Conservation (phyloP, 2,113 vertebrate genomes). For the Rhinopomastus cyanomelas region DNA sequence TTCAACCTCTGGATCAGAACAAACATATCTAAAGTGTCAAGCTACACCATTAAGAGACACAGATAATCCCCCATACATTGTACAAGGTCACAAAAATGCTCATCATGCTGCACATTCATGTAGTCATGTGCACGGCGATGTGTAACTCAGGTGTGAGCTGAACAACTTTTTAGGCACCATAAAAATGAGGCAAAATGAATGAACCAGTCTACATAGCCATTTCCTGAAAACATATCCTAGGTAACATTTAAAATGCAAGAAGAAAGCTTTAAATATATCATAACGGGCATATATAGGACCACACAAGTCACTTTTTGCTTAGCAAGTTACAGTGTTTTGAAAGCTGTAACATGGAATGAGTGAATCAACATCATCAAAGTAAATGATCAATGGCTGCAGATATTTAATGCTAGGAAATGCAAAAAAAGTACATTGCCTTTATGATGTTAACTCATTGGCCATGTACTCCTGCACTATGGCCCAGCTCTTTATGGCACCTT, state of each 20-base stretch:
- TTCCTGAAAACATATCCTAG: background rate
- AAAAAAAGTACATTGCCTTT: background rate
- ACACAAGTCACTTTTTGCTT: background rate
- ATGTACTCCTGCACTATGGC: background rate
- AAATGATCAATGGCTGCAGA: background rate
- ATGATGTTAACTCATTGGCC: background rate
- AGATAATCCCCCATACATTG: background rate
- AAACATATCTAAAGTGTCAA: background rate
- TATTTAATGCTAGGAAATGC: background rate
- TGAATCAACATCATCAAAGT: background rate
- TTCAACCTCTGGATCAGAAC: background rate
- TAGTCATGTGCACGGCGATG: too few species aligned
- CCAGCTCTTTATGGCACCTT: background rate
- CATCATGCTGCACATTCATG: background rate
- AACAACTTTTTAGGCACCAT: background rate
- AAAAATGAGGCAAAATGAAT: background rate
- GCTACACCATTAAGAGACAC: background rate
- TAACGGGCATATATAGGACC: background rate
- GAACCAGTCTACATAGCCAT: background rate
- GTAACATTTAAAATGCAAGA: background rate
- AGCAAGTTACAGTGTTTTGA: background rate
- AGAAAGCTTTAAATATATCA: background rate
- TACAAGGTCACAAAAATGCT: background rate
- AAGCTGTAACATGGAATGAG: background rate
- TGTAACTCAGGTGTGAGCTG: background rate